Conservation (phyloP, 2,113 vertebrate species). For the zebrafish (Danio rerio) region GRCz12tu NC_133191.1:26669001-26669500, state of each 20-base stretch:
- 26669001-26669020: too few relatives aligned
- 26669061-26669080: too few relatives aligned
- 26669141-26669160: too few relatives aligned
- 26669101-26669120: too few relatives aligned
- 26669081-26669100: too few relatives aligned
- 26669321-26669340: slow-evolving; percentile 13
- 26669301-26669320: slow-evolving; percentile 24
- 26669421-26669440: slow-evolving; percentile 2
- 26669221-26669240: slow-evolving; percentile 31
- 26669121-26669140: not conserved
- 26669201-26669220: slow-evolving; percentile 9
- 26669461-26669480: slow-evolving; percentile 34
- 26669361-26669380: slow-evolving; percentile 31
- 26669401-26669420: slow-evolving; percentile 44
- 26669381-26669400: slow-evolving; percentile 43
- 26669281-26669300: slow-evolving; percentile 33
- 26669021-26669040: too few relatives aligned
- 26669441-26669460: slow-evolving; percentile 27
- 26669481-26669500: slow-evolving; percentile 27
- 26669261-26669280: slow-evolving; percentile 45
- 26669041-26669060: too few relatives aligned
- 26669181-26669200: not conserved
- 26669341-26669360: slow-evolving; percentile 32
- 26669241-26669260: slow-evolving; percentile 40
- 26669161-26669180: too few relatives aligned